Evolutionary conservation across 2,888 invertebrate species (phyloP), one percentile per base, ranked within the genome.

Genomic region (Ornithoptera priamus): DNA sequence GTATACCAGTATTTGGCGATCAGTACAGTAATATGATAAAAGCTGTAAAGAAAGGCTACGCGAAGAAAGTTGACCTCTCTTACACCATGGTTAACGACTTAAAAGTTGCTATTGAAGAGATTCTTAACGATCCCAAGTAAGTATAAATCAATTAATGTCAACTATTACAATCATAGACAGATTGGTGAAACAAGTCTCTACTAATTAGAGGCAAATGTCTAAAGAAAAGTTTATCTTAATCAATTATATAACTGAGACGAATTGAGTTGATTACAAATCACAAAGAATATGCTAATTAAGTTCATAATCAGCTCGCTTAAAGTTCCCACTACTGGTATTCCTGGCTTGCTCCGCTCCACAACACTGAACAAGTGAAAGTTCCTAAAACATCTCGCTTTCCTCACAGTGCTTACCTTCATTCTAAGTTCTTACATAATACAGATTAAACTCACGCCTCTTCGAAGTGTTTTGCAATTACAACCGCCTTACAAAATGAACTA

Each of bases 1-100:
- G 86, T 0, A 81, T 90, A 30, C 89, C 90, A 10, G 81, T 84
- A 0, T 87, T 84, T 53, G 86, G 75, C 12, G 90, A 90, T 67
- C 90, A 90, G 74, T 85, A 81, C 66, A 64, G 74, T 0, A 89
- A 90, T 68, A 81, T 85, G 0, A 72, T 81, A 5, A 79, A 77
- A 69, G 82, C 86, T 15, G 83, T 79, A 0, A 69, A 68, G 0
- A 86, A 80, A 62, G 89, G 89, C 0, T 84, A 78, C 63, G 85
- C 78, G 0, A 80, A 72, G 61, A 78, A 68, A 67, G 81, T 85
- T 0, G 73, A 81, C 4, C 73, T 86, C 0, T 73, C 78, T 15
- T 78, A 77, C 68, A 71, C 73, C 0, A 76, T 84, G 73, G 77
- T 75, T 1, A 73, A 73, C 1, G 75, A 82, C 17, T 60, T 87